Evolutionary conservation across 2,113 vertebrate species (phyloP), one percentile per base, ranked within the genome.

Genomic region (Ictidomys tridecemlineatus): DNA sequence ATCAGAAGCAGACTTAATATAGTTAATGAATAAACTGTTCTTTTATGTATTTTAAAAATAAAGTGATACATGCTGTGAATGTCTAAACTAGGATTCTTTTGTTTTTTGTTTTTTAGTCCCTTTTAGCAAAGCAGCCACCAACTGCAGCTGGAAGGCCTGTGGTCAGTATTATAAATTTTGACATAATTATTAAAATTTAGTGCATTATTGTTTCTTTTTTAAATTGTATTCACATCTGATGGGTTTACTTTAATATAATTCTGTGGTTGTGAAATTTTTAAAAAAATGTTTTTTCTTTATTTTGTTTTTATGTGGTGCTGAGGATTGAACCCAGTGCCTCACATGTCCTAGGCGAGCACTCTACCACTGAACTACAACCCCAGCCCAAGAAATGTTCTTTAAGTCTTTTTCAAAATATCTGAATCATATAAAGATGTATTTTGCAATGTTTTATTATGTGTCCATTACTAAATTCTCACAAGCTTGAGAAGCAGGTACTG

Each of bases 71-170:
- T 73, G 2, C 72, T 90, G 1, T 73, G 17, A 73, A 48, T 93
- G 5, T 98, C 73, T 96, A 97, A 97, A 74, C 58, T 85, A 85
- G 42, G 61, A 56, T 95, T 97, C 24, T 97, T 89, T 98, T 92
- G 11, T 16, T 93, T 94, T 97, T 85, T 86, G 22, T 61, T 98
- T 99, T 99, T 91, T 98, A 99, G 99, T 99, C 99, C 69, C 99
- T 99, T 97, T 98, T 99, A 96, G 98, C 99, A 53, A 99, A 99
- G 98, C 99, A 99, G 96, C 99, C 99, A 89, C 99, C 99, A 95
- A 99, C 99, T 96, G 98, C 99, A 97, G 99, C 99, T 96, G 99
- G 99, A 97, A 99, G 99, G 95, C 99, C 99, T 98, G 99, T 99
- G 99, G 99, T 99, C 98, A 99, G 99, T 99, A 98, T 95, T 89